Percentiles rank a stretch among this genome's conserved stretches.
phyloP scores from a whole-genome alignment of 2,888 invertebrate genomes.

The Stegana nigrithorax region DNA sequence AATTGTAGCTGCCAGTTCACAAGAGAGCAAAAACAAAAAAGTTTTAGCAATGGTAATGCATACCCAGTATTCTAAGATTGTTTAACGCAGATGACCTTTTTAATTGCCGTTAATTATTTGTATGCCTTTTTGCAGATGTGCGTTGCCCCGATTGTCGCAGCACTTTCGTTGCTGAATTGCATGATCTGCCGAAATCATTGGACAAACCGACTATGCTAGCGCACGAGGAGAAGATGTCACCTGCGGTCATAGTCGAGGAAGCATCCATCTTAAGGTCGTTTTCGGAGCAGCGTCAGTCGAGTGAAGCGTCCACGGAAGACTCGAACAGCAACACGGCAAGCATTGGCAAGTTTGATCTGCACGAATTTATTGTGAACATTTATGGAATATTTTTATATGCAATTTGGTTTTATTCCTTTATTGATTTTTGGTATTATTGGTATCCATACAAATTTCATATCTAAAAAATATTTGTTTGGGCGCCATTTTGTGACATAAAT shows the following conservation, averaged over 20 bases:
- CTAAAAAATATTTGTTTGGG: not conserved
- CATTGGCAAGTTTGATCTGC: slow-evolving; percentile 55
- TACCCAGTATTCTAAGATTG: not conserved
- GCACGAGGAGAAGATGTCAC: slow-evolving; percentile 40
- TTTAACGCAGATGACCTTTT: not conserved
- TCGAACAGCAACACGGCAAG: slow-evolving; percentile 55
- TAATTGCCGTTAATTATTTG: too few species aligned
- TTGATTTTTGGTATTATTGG: not conserved
- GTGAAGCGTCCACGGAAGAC: not conserved
- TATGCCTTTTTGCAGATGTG: slow-evolving; percentile 52
- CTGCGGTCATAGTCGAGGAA: slow-evolving; percentile 55
- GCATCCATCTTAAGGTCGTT: slow-evolving; percentile 37
- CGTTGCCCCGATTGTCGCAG: slow-evolving; percentile 74
- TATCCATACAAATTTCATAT: not conserved
- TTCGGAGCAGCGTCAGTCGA: not conserved
- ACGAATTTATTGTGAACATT: not conserved
- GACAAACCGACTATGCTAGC: slow-evolving; percentile 34
- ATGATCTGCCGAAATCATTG: slow-evolving; percentile 49
- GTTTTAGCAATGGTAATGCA: slow-evolving; percentile 48
- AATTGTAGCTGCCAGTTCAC: slow-evolving; percentile 75
- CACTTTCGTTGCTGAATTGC: slow-evolving; percentile 70
- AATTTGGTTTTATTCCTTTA: not conserved
- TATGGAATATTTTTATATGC: not conserved
- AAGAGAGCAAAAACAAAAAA: slow-evolving; percentile 65
- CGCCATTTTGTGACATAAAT: not conserved